A percentile compares a stretch with the other conserved stretches of the same genome.
Evolutionary conservation across 2,113 vertebrate genomes (phyloP).

Genomic region (Budorcas taxicolor): DNA sequence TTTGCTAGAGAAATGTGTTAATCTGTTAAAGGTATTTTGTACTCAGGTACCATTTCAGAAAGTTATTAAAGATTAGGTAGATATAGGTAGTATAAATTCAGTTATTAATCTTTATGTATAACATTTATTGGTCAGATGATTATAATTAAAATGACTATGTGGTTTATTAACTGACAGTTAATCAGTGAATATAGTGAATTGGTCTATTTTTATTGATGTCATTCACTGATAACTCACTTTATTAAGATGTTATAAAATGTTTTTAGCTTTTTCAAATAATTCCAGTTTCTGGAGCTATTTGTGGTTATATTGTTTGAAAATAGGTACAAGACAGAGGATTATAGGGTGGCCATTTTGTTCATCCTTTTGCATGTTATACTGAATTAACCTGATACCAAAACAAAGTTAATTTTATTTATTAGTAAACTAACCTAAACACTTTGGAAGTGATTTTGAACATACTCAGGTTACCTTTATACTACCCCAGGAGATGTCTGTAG

Average conservation of each 20-base stretch:
- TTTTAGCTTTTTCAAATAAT: not conserved
- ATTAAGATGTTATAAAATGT: not conserved
- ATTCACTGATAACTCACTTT: not conserved
- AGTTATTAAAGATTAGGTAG: constrained; percentile 50
- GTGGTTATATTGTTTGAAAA: not conserved
- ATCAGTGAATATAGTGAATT: constrained; percentile 1
- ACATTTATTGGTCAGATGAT: constrained; percentile 50
- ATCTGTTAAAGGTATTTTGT: constrained; percentile 26
- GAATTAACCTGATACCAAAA: not conserved
- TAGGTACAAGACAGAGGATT: not conserved
- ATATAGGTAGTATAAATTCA: constrained; percentile 38
- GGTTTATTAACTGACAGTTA: constrained; percentile 23
- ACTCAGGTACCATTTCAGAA: constrained; percentile 45
- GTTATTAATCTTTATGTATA: constrained; percentile 60
- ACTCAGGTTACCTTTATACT: not conserved
- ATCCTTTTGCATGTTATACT: not conserved
- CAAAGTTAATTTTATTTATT: constrained; percentile 1
- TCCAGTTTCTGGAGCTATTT: not conserved
- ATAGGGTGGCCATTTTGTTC: not conserved
- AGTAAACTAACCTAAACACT: not conserved
- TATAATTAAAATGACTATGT: constrained; percentile 28
- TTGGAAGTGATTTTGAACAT: not conserved
- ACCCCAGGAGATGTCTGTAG: not conserved
- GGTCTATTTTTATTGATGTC: not conserved
- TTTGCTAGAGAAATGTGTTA: not conserved